phyloP scores from a whole-genome alignment of 2,797 vertebrate species.

The Taeniopygia guttata region DNA sequence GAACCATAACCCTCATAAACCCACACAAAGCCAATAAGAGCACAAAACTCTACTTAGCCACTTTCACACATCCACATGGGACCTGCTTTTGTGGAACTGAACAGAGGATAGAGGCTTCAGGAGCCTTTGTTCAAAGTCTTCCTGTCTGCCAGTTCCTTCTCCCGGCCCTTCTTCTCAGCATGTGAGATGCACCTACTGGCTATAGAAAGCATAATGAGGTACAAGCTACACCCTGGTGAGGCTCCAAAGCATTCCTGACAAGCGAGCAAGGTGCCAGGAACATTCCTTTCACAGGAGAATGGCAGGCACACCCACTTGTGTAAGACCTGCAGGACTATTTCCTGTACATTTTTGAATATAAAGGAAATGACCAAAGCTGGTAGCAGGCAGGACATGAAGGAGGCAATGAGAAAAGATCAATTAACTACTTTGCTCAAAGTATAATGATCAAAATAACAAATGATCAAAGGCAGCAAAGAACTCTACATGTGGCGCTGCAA shows the following conservation, averaged over 20 bases:
- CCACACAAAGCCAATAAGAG: not conserved
- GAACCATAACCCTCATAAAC: not conserved
- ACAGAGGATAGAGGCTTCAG: not conserved
- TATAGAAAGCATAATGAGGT: not conserved
- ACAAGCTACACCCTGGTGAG: not conserved
- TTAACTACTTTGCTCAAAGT: slow-evolving; percentile 39
- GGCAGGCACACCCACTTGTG: not conserved
- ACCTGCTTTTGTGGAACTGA: not conserved
- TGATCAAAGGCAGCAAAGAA: slow-evolving; percentile 48
- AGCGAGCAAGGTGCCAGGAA: not conserved
- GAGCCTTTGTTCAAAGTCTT: not conserved
- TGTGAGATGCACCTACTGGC: not conserved
- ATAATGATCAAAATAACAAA: slow-evolving; percentile 50
- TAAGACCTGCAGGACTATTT: not conserved
- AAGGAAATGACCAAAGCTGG: not conserved
- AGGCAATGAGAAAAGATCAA: slow-evolving; percentile 42
- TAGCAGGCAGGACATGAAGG: not conserved
- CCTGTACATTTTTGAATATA: not conserved
- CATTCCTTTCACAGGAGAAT: not conserved
- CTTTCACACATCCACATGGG: not conserved
- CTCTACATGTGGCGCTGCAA: not conserved
- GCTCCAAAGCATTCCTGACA: not conserved
- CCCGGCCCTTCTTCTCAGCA: not conserved
- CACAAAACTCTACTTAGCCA: not conserved
- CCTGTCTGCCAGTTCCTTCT: not conserved